phyloP scores from a whole-genome alignment of 2,797 vertebrate species.

The Dallia pectoralis region DNA sequence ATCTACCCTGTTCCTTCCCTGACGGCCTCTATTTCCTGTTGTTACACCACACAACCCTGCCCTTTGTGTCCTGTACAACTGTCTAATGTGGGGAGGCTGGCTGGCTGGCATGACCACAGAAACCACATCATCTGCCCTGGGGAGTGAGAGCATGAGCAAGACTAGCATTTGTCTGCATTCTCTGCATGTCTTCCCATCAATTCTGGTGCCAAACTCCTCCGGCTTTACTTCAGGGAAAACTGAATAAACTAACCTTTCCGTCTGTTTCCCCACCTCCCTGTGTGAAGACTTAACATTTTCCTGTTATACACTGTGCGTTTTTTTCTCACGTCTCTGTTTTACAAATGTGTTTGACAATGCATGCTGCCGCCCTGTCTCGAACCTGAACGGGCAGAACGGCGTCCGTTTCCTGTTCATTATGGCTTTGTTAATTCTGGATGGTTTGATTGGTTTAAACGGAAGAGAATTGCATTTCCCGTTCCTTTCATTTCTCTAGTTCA shows the following conservation, averaged over 20 bases:
- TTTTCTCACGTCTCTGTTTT: conserved; percentile 12
- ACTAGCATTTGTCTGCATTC: not conserved
- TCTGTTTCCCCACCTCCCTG: conserved; percentile 9
- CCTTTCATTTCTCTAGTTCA: not conserved
- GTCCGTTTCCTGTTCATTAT: not conserved
- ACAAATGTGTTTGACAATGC: conserved; percentile 5
- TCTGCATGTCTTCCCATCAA: not conserved
- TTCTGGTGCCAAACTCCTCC: conserved; percentile 30
- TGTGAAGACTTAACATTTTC: conserved; percentile 5
- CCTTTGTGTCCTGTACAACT: conserved; percentile 4
- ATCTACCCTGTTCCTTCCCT: not conserved
- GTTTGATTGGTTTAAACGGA: not conserved
- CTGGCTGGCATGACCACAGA: conserved; percentile 7
- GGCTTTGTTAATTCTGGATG: not conserved
- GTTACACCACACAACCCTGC: not conserved
- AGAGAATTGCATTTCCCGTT: not conserved
- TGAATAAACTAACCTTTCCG: conserved; percentile 27
- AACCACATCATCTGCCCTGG: conserved; percentile 5
- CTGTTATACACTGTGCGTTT: not conserved
- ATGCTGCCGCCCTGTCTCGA: not conserved
- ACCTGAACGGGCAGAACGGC: not conserved
- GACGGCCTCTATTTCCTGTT: not conserved
- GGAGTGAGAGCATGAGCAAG: not conserved
- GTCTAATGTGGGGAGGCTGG: conserved; percentile 11
- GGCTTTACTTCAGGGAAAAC: conserved; percentile 22